These are phyloP conservation scores for Dendrolimus punctatus DNA, from an alignment of 1,140 invertebrate genomes.

Conservation along the genomic window DNA sequence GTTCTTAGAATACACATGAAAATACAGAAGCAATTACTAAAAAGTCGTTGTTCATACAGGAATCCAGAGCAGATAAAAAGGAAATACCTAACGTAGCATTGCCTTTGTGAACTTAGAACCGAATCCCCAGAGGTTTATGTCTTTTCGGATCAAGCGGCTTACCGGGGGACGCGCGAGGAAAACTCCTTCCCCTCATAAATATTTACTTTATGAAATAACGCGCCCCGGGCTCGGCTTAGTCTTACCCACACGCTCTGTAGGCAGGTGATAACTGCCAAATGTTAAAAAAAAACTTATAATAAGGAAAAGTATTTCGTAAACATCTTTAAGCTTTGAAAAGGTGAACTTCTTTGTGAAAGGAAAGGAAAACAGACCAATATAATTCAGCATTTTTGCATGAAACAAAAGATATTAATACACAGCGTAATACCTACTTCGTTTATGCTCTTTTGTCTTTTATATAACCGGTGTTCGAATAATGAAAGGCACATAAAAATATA, in stretches of 20 bases:
- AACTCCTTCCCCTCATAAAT: slow-evolving; percentile 68
- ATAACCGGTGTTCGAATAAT: too few relatives aligned
- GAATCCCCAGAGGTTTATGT: slow-evolving; percentile 66
- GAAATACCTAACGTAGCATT: slow-evolving; percentile 38
- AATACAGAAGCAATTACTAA: slow-evolving; percentile 13
- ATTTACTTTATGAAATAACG: slow-evolving; percentile 71
- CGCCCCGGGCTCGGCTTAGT: slow-evolving; percentile 49
- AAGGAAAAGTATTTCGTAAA: neutral
- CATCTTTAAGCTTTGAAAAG: neutral
- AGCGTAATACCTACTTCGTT: too few relatives aligned
- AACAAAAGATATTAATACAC: too few relatives aligned
- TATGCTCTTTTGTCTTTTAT: too few relatives aligned
- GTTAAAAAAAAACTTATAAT: slow-evolving; percentile 46
- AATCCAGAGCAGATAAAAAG: slow-evolving; percentile 11
- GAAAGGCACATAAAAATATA: too few relatives aligned
- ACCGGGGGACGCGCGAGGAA: slow-evolving; percentile 46
- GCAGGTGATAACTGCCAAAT: slow-evolving; percentile 60
- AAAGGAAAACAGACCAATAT: too few relatives aligned
- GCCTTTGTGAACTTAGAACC: slow-evolving; percentile 62
- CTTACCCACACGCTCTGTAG: slow-evolving; percentile 41
- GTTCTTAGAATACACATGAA: neutral
- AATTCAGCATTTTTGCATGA: too few relatives aligned
- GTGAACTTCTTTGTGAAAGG: neutral
- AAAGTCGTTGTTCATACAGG: slow-evolving; percentile 1
- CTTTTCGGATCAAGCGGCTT: slow-evolving; percentile 67